A percentile compares a stretch with the other conserved stretches of the same genome.
Conservation (phyloP, 2,113 vertebrate genomes). For the Piprites chloris region DNA sequence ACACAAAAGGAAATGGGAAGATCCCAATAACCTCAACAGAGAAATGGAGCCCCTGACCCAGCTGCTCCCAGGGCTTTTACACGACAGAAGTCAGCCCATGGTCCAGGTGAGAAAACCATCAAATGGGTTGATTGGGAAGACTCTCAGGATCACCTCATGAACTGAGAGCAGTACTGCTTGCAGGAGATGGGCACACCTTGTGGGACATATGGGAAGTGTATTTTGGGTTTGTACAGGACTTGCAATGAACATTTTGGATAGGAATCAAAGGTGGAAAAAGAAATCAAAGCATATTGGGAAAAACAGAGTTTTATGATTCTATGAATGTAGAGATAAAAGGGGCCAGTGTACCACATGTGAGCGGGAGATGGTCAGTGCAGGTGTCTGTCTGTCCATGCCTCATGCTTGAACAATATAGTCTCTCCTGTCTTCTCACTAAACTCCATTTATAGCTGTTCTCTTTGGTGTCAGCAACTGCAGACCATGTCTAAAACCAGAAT, state of each 20-base stretch:
- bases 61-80: not conserved
- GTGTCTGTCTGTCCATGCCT: not conserved
- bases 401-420: not conserved
- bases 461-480: not conserved
- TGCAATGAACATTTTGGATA: not conserved
- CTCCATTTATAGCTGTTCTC: not conserved
- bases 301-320: not conserved
- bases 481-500: not conserved
- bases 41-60: not conserved
- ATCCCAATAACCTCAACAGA: not conserved
- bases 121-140: not conserved
- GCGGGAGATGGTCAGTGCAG: not conserved
- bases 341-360: not conserved
- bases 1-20: not conserved
- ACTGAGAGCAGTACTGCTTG: fast-evolving
- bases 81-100: not conserved
- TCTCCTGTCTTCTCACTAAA: not conserved
- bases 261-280: not conserved
- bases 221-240: not conserved
- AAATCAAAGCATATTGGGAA: not conserved
- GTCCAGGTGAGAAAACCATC: not conserved
- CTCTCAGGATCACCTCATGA: not conserved
- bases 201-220: not conserved
- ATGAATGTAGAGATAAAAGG: not conserved
- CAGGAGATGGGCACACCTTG: not conserved